Evolutionary conservation across 1,140 invertebrate species (phyloP), one percentile per base, ranked within the genome.

Genomic region (Heliconius himera): DNA sequence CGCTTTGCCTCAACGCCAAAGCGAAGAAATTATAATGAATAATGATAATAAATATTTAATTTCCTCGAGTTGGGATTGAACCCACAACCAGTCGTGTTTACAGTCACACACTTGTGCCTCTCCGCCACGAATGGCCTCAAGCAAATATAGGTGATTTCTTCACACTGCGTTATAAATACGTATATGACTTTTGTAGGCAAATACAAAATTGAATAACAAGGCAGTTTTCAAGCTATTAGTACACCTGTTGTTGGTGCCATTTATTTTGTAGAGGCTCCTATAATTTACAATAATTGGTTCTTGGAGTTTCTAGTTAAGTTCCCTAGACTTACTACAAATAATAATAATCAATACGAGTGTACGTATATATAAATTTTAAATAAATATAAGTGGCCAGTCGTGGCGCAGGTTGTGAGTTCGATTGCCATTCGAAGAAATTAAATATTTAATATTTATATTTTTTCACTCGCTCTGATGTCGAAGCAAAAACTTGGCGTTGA

Each of bases 251-350:
- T 66, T 66, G 11, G 9, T n/a, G 26, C 22, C 11, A 66, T 66
- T 66, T 66, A 16, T 66, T 66, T 66, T 22, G 60, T 66, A 26
- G 11, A 66, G 60, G 60, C 22, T 66, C 29, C 3, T 66, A 29
- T 66, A 66, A 66, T 66, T 66, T 66, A 66, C 22, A 16, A 66
- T 66, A 66, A 66, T 66, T 66, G 26, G n/a, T 66, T 66, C 60
- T 66, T 26, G 11, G 22, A 66, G 60, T 66, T 66, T 66, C 60
- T 26, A 66, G 60, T 16, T 56, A 56, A 56, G 54, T 16, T 66
- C 60, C 3, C 60, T 29, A 66, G 60, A 13, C 60, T 29, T 66
- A 16, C 60, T 66, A 26, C 26, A 29, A 66, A 66, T 66, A 8
- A 66, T 11, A 66, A 66, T 26, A 66, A 29, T 29, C 22, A 26